Evolutionary conservation across 2,888 invertebrate genomes (phyloP).

Genomic region (Drosophila anomalata): DNA sequence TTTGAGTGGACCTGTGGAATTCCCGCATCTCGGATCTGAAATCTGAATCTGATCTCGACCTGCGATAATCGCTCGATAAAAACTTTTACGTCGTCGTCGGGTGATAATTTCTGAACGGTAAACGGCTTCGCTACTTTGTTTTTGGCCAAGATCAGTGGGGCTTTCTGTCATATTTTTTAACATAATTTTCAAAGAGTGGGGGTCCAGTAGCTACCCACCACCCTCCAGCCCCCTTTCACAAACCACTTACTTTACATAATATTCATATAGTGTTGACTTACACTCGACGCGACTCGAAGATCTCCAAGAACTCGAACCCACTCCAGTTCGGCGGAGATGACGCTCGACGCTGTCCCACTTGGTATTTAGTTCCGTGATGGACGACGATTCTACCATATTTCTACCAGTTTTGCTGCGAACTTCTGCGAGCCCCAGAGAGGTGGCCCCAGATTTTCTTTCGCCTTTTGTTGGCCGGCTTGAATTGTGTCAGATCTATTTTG

Average conservation of each 20-base stretch:
- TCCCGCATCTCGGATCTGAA: conserved; percentile 49
- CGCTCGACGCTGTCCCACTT: conserved; percentile 41
- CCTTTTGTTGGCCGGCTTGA: conserved; percentile 43
- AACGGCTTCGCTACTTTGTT: conserved; percentile 29
- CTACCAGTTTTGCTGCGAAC: conserved; percentile 29
- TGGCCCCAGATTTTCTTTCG: conserved; percentile 24
- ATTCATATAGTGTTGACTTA: conserved; percentile 49
- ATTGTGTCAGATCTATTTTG: conserved; percentile 67
- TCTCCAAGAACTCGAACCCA: conserved; percentile 45
- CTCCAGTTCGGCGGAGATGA: conserved; percentile 59
- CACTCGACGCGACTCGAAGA: conserved; percentile 38
- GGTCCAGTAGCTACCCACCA: not conserved
- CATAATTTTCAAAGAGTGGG: conserved; percentile 26
- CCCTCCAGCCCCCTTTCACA: not conserved
- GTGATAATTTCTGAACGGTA: conserved; percentile 61
- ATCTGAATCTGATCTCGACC: conserved; percentile 39
- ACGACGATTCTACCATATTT: conserved; percentile 44
- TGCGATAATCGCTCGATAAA: conserved; percentile 54
- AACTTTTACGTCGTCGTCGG: conserved; percentile 55
- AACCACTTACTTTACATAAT: conserved; percentile 60
- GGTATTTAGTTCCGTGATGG: conserved; percentile 66
- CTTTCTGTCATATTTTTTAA: conserved; percentile 23
- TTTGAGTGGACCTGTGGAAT: conserved; percentile 63
- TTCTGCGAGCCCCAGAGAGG: conserved; percentile 7
- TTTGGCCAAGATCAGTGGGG: conserved; percentile 32